A percentile compares a stretch with the other conserved stretches of the same genome.
Conservation (phyloP, 2,888 invertebrate genomes). For the Drosophila formosana region DNA sequence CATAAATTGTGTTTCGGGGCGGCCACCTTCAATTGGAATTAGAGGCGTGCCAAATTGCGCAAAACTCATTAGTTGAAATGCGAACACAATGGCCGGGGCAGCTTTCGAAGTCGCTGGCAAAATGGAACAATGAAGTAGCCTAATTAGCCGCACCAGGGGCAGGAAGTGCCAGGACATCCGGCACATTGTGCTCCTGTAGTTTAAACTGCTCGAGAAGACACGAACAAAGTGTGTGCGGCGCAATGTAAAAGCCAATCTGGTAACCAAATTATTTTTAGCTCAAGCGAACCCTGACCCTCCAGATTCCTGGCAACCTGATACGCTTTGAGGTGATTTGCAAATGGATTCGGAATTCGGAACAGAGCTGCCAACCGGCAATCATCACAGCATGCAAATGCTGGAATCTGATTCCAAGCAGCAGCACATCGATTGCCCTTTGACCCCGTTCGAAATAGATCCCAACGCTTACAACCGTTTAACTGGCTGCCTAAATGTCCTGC, state of each 20-base stretch:
- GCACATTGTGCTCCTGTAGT: slow-evolving; percentile 18
- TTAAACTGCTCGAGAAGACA: background rate
- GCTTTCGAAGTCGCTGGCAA: slow-evolving; percentile 15
- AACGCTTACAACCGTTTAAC: slow-evolving; percentile 5
- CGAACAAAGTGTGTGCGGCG: background rate
- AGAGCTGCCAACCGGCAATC: background rate
- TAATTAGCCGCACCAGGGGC: slow-evolving; percentile 58
- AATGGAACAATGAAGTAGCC: slow-evolving; percentile 53
- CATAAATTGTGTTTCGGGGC: slow-evolving; percentile 35
- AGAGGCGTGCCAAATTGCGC: slow-evolving; percentile 35
- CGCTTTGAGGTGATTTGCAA: background rate
- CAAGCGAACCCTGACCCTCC: background rate
- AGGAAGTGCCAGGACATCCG: slow-evolving; percentile 56
- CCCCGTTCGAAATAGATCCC: slow-evolving; percentile 5
- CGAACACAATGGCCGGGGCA: slow-evolving; percentile 48
- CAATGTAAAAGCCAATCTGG: background rate
- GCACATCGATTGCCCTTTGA: slow-evolving; percentile 7
- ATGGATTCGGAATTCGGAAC: background rate
- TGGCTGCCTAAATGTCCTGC: slow-evolving; percentile 4
- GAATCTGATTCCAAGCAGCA: background rate
- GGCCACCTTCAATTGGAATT: slow-evolving; percentile 15
- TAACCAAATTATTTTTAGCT: slow-evolving; percentile 3
- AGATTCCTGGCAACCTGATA: background rate
- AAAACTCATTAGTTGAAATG: slow-evolving; percentile 69
- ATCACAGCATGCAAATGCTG: background rate